Base-by-base conservation (phyloP, 2,113 vertebrate species). In the Osmerus eperlanus region DNA sequence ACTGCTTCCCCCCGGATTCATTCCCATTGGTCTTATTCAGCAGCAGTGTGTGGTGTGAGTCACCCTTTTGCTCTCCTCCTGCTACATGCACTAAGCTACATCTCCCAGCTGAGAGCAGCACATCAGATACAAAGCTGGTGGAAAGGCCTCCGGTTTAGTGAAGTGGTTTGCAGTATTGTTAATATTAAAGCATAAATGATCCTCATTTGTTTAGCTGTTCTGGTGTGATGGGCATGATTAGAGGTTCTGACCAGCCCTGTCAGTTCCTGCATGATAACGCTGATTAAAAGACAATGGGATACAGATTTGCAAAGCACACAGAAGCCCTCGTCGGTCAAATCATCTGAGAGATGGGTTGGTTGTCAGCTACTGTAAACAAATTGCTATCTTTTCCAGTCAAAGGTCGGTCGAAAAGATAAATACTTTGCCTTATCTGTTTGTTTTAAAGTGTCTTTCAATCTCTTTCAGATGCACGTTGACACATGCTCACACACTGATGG, bases 271-370 rank as follows among this genome's bases (percentile, higher is more conserved):
- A 9, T 47, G 41, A 11, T 47, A 47, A 47, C 41, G 41, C 41
- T 47, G 41, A 1, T 47, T 47, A 47, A 47, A 47, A 47, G 41
- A 36, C 32, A 36, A 36, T 8, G 74, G 64, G 19, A 32, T 23
- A 51, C 18, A 78, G 18, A 82, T 74, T 65, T 84, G 76, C 78
- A 78, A 67, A 73, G 58, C 70, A 59, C 74, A 65, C 23, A 21
- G 66, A 67, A 29, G 67, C 12, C 36, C 3, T 58, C 65, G 68
- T 23, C 52, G 71, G 19, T 23, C 13, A 4, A 74, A 58, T 52
- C 71, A 86, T 75, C 66, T 82, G 59, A n/a, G 66, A 59, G 21
- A 21, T 18, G 54, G 54, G 0, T n/a, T 11, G n/a, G 54, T 47
- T 2, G 41, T 47, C 41, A 47, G 54, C 14, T 56, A 18, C 15